Conservation (phyloP, 2,888 invertebrate genomes). For the Apamea anceps region DNA sequence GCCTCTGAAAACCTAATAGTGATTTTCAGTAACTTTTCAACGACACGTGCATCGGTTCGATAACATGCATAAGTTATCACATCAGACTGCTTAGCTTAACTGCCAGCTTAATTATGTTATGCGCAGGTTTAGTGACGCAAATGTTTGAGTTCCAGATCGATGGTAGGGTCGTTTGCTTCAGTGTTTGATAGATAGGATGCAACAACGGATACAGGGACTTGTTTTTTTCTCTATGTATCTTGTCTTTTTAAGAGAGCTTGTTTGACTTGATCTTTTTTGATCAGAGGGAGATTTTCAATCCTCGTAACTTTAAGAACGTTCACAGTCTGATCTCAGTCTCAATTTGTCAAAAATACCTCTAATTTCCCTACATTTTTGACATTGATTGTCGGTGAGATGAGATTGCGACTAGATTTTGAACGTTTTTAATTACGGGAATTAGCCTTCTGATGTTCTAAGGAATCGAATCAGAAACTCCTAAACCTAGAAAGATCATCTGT, state of each 20-base stretch:
- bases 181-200: background rate
- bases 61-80: conserved; percentile 16
- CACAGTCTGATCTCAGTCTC: too few species aligned
- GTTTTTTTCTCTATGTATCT: background rate
- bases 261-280: background rate
- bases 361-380: too few species aligned
- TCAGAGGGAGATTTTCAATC: background rate
- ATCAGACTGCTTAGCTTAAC: background rate
- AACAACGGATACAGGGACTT: background rate
- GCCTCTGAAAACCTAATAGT: background rate
- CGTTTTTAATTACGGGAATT: too few species aligned
- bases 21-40: background rate
- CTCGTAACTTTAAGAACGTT: too few species aligned
- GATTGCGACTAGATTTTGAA: too few species aligned
- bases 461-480: background rate
- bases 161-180: background rate
- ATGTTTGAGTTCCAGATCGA: background rate
- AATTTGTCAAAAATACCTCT: too few species aligned
- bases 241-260: background rate
- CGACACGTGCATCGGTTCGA: conserved; percentile 6
- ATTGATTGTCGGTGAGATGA: too few species aligned
- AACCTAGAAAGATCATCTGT: background rate
- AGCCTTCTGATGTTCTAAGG: background rate
- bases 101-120: background rate
- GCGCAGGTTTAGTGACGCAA: background rate